Conservation (phyloP, 2,888 invertebrate species). For the Dexiosoma caninum region DNA sequence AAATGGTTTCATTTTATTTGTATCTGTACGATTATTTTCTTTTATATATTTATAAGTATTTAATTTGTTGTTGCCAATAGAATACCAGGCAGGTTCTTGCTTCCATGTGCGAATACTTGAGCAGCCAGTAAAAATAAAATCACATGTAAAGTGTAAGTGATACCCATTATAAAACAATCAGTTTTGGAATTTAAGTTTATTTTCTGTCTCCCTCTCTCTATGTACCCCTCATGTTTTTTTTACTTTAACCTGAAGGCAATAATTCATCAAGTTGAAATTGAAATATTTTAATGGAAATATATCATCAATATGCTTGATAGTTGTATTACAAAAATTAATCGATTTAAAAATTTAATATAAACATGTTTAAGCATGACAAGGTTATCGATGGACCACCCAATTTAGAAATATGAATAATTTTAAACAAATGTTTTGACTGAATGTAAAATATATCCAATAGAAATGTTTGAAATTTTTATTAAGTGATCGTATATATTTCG, state of each 20-base stretch:
- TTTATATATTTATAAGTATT: background rate
- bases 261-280: slow-evolving; percentile 46
- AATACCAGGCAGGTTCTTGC: slow-evolving; percentile 7
- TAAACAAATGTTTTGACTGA: no score
- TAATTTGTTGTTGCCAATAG: slow-evolving; percentile 25
- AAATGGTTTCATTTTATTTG: slow-evolving; percentile 38
- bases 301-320: slow-evolving; percentile 42
- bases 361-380: background rate
- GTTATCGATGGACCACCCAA: slow-evolving; percentile 22
- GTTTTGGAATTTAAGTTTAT: slow-evolving; percentile 37
- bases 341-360: background rate
- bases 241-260: slow-evolving; percentile 30
- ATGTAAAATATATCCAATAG: no score
- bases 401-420: background rate
- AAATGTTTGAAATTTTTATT: no score
- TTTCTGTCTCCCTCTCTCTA: background rate
- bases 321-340: slow-evolving; percentile 9
- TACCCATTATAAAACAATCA: slow-evolving; percentile 60
- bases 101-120: background rate
- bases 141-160: slow-evolving; percentile 41
- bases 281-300: slow-evolving; percentile 39
- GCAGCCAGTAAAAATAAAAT: background rate
- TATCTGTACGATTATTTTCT: background rate
- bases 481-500: no score
- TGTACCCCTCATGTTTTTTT: no score